phyloP scores from a whole-genome alignment of 2,888 invertebrate genomes.

The Arrhopalites spinosus region DNA sequence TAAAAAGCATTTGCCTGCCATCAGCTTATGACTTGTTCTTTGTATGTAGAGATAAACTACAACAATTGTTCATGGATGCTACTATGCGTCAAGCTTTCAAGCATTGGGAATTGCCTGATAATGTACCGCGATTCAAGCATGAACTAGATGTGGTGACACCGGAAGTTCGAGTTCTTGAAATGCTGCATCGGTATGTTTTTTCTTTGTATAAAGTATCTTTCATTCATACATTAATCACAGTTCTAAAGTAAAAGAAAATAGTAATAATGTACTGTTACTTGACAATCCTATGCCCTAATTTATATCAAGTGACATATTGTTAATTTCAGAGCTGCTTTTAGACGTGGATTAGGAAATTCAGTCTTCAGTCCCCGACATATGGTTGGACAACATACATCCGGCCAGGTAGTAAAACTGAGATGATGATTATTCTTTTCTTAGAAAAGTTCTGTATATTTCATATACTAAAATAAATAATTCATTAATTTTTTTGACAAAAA shows the following conservation, averaged over 20 bases:
- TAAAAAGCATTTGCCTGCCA: too few relatives aligned
- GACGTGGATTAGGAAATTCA: slow-evolving; percentile 83
- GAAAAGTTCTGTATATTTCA: neutral
- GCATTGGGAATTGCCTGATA: slow-evolving; percentile 82
- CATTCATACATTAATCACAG: too few relatives aligned
- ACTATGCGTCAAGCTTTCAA: slow-evolving; percentile 79
- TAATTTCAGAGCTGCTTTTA: slow-evolving; percentile 81
- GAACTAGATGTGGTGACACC: slow-evolving; percentile 73
- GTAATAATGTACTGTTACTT: too few relatives aligned
- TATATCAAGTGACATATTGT: too few relatives aligned
- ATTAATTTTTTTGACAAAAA: slow-evolving; percentile 39
- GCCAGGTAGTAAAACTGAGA: neutral
- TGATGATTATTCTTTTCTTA: neutral
- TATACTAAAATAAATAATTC: neutral
- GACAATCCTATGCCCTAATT: too few relatives aligned
- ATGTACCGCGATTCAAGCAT: slow-evolving; percentile 72
- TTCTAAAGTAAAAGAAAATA: too few relatives aligned
- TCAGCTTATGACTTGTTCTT: too few relatives aligned
- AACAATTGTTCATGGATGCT: slow-evolving; percentile 58
- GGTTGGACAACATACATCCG: slow-evolving; percentile 75
- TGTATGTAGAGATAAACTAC: slow-evolving; percentile 55
- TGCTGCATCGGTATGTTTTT: slow-evolving; percentile 85
- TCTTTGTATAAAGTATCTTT: too few relatives aligned
- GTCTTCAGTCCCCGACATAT: slow-evolving; percentile 78
- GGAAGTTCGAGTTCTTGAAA: slow-evolving; percentile 69